These are phyloP conservation scores for Manduca sexta DNA, from an alignment of 1,140 invertebrate genomes.

Conservation along the genomic window DNA sequence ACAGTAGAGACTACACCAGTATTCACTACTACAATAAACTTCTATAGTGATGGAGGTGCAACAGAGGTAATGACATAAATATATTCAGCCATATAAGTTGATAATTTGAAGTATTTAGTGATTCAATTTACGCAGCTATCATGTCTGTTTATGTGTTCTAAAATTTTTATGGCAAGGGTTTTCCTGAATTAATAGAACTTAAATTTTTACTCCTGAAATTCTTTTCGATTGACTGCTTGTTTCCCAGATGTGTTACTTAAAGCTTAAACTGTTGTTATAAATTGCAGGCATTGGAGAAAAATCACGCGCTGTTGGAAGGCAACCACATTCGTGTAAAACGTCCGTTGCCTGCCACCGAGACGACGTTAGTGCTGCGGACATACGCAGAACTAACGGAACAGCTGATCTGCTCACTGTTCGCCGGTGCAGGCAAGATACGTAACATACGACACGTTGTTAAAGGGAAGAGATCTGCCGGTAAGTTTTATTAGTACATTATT, in stretches of 20 bases:
- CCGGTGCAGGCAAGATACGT: conserved; percentile 32
- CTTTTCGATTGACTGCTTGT: no score
- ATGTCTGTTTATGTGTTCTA: not conserved
- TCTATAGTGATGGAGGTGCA: conserved; percentile 40
- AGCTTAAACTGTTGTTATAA: conserved; percentile 6
- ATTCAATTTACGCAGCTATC: no score
- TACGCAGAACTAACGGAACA: conserved; percentile 34
- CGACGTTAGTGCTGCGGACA: conserved; percentile 38
- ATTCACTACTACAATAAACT: conserved; percentile 48
- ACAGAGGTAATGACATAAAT: conserved; percentile 28
- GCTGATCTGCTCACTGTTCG: conserved; percentile 29
- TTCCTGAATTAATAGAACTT: not conserved
- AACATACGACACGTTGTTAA: conserved; percentile 37
- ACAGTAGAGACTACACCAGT: conserved; percentile 40
- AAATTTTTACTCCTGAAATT: no score
- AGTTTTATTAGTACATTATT: conserved; percentile 4
- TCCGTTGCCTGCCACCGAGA: conserved; percentile 26
- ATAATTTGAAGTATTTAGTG: not conserved
- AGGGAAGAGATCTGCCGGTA: conserved; percentile 42
- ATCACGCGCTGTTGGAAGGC: conserved; percentile 31
- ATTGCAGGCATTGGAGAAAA: conserved; percentile 42
- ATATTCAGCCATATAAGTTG: no score
- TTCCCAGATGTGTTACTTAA: no score
- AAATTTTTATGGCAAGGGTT: not conserved
- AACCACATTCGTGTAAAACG: conserved; percentile 34